These are phyloP conservation scores for Hermaeophaga mercurialis DNA, from an alignment of 2,888 invertebrate genomes.

Conservation along the genomic window DNA sequence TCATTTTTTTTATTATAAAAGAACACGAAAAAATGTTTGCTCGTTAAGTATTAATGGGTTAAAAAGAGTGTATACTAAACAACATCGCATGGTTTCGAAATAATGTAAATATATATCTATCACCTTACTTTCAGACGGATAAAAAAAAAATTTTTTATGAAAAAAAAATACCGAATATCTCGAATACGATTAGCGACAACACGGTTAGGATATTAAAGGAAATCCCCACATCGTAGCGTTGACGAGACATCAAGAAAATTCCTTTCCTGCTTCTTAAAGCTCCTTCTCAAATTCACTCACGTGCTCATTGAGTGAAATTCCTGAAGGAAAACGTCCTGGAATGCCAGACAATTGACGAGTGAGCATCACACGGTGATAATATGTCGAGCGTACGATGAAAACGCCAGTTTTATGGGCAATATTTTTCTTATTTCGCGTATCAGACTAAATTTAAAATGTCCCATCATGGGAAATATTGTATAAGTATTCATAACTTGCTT, in stretches of 20 bases:
- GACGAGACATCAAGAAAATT: slow-evolving; percentile 41
- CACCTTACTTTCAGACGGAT: too few species aligned
- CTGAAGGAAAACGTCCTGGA: slow-evolving; percentile 33
- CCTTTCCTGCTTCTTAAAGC: slow-evolving; percentile 42
- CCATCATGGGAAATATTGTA: too few species aligned
- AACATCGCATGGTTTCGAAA: too few species aligned
- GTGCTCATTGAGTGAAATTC: slow-evolving; percentile 46
- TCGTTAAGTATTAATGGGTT: too few species aligned
- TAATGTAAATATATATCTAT: too few species aligned
- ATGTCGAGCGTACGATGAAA: slow-evolving; percentile 9
- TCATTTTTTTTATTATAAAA: slow-evolving; percentile 14
- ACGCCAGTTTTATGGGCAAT: slow-evolving; percentile 1
- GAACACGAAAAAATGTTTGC: too few species aligned
- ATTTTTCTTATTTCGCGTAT: slow-evolving; percentile 1
- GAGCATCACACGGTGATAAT: slow-evolving; percentile 29
- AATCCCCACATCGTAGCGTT: slow-evolving; percentile 18
- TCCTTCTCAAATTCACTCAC: slow-evolving; percentile 49
- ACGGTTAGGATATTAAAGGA: slow-evolving; percentile 23
- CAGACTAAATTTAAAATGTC: not conserved
- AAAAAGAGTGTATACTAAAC: too few species aligned
- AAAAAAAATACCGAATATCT: not conserved
- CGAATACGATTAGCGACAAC: slow-evolving; percentile 20
- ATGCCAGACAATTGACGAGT: slow-evolving; percentile 43
- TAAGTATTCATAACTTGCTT: too few species aligned
- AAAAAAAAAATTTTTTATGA: too few species aligned